Conservation (phyloP, 2,888 invertebrate species). For the Anaspis maculata region DNA sequence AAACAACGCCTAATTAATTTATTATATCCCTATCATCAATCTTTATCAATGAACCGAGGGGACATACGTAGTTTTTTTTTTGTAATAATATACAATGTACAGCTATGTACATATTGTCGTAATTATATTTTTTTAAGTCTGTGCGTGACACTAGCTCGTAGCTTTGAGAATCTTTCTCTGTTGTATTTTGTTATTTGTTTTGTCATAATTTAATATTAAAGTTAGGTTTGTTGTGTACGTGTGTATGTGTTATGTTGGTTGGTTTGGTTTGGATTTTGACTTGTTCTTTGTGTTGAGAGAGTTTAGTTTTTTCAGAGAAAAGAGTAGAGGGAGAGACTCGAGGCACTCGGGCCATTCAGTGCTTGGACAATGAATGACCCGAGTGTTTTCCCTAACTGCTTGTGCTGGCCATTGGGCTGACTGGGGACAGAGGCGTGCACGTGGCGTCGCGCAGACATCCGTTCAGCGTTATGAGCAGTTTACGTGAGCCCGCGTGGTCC, state of each 20-base stretch:
- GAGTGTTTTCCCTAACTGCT: constrained; percentile 79
- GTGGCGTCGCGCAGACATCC: constrained; percentile 82
- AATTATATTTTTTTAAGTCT: constrained; percentile 37
- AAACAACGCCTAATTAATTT: no score
- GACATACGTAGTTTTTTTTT: no score
- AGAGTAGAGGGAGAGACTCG: constrained; percentile 3
- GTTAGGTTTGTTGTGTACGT: neutral
- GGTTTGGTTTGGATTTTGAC: constrained; percentile 14
- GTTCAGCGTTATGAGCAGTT: constrained; percentile 75
- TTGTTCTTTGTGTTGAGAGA: no score
- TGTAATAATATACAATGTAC: constrained; percentile 40
- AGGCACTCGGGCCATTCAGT: constrained; percentile 40
- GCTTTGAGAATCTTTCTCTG: no score
- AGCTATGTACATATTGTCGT: constrained; percentile 45
- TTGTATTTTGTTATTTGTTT: no score
- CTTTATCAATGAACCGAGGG: no score
- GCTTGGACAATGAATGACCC: constrained; percentile 44
- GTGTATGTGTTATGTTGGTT: constrained; percentile 2
- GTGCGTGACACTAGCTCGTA: constrained; percentile 26
- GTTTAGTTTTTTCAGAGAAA: no score
- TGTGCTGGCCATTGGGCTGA: constrained; percentile 78
- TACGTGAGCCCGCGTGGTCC: constrained; percentile 89
- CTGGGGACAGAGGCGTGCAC: constrained; percentile 79
- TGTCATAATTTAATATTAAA: constrained; percentile 1
- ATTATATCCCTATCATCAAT: no score